phyloP scores from a whole-genome alignment of 2,113 vertebrate genomes.

The Calidris pygmaea region DNA sequence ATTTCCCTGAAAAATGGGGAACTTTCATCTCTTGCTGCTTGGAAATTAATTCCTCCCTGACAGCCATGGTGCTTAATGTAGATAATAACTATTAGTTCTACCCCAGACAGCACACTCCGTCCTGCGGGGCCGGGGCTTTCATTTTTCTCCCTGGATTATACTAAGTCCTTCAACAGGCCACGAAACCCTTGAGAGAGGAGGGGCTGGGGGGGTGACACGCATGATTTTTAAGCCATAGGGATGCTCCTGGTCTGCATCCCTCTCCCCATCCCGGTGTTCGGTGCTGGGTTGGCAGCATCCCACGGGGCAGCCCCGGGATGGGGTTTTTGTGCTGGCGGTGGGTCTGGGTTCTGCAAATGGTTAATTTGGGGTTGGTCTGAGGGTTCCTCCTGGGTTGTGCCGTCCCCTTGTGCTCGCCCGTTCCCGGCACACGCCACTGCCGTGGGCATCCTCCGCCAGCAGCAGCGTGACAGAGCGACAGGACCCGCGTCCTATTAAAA shows the following conservation, averaged over 20 bases:
- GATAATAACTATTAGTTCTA: slow-evolving; percentile 67
- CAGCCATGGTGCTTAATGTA: slow-evolving; percentile 52
- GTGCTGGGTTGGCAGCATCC: not conserved
- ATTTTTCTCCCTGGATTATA: slow-evolving; percentile 30
- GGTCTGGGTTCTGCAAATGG: not conserved
- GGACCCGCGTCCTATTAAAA: not conserved
- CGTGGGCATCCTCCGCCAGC: not conserved
- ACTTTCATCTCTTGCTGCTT: slow-evolving; percentile 43
- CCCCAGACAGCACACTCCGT: slow-evolving; percentile 25
- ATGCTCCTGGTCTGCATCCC: not conserved
- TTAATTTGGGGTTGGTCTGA: not conserved
- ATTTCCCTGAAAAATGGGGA: slow-evolving; percentile 63
- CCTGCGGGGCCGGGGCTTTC: not conserved
- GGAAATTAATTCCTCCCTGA: slow-evolving; percentile 63
- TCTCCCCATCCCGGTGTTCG: not conserved
- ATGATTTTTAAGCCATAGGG: not conserved
- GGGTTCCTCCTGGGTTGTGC: not conserved
- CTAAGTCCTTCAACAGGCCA: not conserved
- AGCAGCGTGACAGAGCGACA: not conserved
- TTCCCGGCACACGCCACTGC: accelerated
- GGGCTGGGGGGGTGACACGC: not conserved
- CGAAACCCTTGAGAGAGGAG: not conserved
- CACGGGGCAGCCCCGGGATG: accelerated
- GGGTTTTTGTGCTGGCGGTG: not conserved
- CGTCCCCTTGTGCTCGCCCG: accelerated